These are phyloP conservation scores for Drusus annulatus DNA, from an alignment of 1,140 invertebrate species.

Conservation along the genomic window DNA sequence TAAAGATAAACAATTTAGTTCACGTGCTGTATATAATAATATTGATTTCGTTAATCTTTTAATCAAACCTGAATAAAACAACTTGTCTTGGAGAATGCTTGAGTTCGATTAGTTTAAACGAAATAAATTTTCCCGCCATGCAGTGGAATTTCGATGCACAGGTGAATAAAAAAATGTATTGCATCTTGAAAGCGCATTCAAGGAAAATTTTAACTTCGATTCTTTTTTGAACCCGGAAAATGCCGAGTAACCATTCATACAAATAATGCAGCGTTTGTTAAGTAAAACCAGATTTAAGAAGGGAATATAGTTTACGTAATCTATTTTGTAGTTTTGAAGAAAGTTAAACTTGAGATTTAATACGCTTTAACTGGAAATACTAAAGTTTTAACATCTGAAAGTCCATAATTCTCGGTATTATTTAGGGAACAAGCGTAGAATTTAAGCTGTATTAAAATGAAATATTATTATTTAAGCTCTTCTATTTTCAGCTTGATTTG, in stretches of 20 bases:
- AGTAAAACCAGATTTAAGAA: constrained; percentile 30
- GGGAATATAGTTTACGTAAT: constrained; percentile 9
- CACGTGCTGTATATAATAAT: no score
- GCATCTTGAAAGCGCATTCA: constrained; percentile 16
- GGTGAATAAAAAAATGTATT: constrained; percentile 29
- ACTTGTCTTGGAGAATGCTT: not conserved
- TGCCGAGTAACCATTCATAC: constrained; percentile 19
- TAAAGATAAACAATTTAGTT: no score
- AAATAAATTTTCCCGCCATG: not conserved
- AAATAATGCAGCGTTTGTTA: not conserved
- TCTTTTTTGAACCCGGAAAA: constrained; percentile 13
- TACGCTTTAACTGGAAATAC: not conserved
- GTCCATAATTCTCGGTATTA: not conserved
- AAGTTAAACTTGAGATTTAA: constrained; percentile 38
- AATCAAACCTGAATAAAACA: constrained; percentile 4
- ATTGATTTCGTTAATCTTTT: not conserved
- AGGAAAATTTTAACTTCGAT: constrained; percentile 13
- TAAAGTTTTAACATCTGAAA: constrained; percentile 7
- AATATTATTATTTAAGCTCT: no score
- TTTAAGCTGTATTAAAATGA: no score
- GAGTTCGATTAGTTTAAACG: not conserved
- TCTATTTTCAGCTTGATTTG: no score
- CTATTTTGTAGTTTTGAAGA: constrained; percentile 36
- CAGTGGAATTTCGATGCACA: not conserved
- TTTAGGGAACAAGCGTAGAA: not conserved